Conservation (phyloP, 2,113 vertebrate species). For the Dicaeum eximium region DNA sequence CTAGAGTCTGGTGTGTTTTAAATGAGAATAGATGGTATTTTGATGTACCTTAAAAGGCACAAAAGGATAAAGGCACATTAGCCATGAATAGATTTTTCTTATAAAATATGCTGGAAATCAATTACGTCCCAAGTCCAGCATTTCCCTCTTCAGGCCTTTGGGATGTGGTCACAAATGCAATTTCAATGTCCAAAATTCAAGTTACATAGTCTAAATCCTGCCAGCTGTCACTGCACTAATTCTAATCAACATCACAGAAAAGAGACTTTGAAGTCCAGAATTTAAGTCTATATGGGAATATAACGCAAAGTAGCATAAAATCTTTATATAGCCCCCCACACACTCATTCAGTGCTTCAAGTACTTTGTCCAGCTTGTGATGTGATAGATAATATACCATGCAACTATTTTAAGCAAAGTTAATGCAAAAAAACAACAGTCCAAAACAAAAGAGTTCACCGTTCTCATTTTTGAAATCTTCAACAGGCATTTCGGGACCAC, state of each 20-base stretch:
- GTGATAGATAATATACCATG: neutral
- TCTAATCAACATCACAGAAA: neutral
- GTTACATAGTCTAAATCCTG: neutral
- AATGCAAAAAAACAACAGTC: neutral
- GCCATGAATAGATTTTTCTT: neutral
- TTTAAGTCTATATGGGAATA: neutral
- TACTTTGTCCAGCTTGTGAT: neutral
- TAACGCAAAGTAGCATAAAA: neutral
- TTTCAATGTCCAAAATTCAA: neutral
- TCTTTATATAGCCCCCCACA: neutral
- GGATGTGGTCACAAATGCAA: neutral
- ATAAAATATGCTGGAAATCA: slow-evolving; percentile 2
- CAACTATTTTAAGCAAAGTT: neutral
- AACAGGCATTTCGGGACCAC: neutral
- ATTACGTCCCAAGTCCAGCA: neutral
- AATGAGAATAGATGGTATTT: slow-evolving; percentile 35
- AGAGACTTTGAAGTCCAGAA: neutral
- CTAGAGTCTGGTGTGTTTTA: neutral
- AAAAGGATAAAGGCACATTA: neutral
- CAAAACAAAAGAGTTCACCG: neutral
- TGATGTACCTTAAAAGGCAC: slow-evolving; percentile 6
- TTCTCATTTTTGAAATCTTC: neutral
- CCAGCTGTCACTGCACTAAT: neutral
- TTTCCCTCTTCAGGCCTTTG: neutral
- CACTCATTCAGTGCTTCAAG: neutral